Evolutionary conservation across 2,113 vertebrate species (phyloP).

Genomic region (Bambusicola thoracicus): DNA sequence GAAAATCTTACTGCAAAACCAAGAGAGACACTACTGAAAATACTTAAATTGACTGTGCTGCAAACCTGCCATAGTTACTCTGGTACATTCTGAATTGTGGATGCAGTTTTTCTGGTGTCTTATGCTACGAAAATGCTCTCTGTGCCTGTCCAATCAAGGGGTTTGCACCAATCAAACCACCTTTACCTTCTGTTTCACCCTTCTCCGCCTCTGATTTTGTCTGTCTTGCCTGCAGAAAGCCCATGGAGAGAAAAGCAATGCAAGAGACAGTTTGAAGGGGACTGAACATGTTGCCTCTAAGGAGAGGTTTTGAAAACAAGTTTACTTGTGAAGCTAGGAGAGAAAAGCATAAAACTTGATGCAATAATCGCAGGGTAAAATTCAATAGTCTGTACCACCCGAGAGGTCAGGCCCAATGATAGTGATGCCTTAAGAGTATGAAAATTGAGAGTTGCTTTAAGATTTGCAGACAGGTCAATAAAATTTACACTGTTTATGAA

Average conservation of each 20-base stretch:
- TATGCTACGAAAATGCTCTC: background rate
- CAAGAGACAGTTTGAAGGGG: background rate
- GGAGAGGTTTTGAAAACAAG: slow-evolving; percentile 17
- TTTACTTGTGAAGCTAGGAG: slow-evolving; percentile 22
- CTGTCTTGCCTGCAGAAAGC: background rate
- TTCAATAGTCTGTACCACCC: background rate
- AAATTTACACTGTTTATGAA: slow-evolving; percentile 43
- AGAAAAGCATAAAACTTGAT: slow-evolving; percentile 42
- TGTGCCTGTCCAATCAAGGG: background rate
- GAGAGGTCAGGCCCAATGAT: background rate
- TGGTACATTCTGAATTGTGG: background rate
- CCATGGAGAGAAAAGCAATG: background rate
- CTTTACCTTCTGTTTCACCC: background rate
- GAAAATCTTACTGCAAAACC: background rate
- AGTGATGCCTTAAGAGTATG: background rate
- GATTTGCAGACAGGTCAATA: slow-evolving; percentile 13
- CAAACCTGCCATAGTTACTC: background rate
- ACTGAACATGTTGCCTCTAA: background rate
- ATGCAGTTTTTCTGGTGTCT: background rate
- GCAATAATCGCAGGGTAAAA: slow-evolving; percentile 47
- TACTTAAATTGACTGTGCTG: background rate
- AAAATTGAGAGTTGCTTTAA: slow-evolving; percentile 40
- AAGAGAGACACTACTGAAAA: background rate
- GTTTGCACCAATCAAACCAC: background rate
- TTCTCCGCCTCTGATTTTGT: background rate